Evolutionary conservation across 1,140 invertebrate genomes (phyloP).

Genomic region (Battus philenor): DNA sequence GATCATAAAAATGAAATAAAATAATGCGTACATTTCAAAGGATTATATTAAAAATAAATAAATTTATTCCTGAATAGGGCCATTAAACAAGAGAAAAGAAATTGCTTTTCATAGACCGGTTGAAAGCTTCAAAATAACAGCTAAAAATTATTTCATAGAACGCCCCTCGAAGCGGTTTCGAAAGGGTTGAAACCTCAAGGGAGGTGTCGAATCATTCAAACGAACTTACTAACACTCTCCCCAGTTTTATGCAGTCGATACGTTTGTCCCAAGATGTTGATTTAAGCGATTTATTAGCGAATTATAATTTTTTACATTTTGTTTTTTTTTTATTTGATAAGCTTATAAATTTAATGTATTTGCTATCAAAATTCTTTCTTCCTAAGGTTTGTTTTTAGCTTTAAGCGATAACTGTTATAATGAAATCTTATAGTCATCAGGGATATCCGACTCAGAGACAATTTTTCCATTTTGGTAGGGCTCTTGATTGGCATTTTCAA

Average conservation of each 20-base stretch:
- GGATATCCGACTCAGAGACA: too few species aligned
- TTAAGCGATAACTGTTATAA: too few species aligned
- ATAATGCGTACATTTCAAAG: background rate
- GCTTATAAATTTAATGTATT: too few species aligned
- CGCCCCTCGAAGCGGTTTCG: conserved; percentile 33
- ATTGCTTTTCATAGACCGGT: conserved; percentile 13
- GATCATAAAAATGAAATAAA: conserved; percentile 1
- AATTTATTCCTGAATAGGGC: conserved; percentile 11
- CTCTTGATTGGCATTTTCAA: too few species aligned
- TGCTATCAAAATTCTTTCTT: too few species aligned
- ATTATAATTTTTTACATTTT: too few species aligned
- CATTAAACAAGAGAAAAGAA: conserved; percentile 15
- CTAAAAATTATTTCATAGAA: conserved; percentile 38
- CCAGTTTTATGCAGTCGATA: conserved; percentile 52
- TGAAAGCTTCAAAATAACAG: conserved; percentile 14
- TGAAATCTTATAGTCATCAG: too few species aligned
- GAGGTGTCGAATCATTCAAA: conserved; percentile 70
- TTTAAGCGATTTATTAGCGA: conserved; percentile 13
- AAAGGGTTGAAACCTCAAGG: conserved; percentile 62
- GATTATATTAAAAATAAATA: conserved; percentile 7
- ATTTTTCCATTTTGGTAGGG: too few species aligned
- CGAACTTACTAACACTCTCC: conserved; percentile 65
- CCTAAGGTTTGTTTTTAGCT: too few species aligned
- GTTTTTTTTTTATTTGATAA: too few species aligned
- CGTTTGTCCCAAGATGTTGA: conserved; percentile 26